Conservation (phyloP, 2,797 vertebrate genomes). For the Zenarchopterus dispar region DNA sequence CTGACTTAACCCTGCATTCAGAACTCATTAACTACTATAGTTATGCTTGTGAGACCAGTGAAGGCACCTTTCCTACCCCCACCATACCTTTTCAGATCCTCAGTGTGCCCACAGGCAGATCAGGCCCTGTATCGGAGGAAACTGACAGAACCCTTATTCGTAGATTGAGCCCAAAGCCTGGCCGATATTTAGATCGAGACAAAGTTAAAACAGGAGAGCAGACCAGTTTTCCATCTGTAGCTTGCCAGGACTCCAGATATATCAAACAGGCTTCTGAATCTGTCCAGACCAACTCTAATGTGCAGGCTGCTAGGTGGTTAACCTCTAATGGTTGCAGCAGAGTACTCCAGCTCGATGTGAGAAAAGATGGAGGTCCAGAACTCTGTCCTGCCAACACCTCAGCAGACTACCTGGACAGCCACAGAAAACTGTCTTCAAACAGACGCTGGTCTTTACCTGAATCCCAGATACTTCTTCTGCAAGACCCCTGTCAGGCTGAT, state of each 20-base stretch:
- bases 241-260: constrained; percentile 9
- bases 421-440: constrained; percentile 8
- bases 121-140: constrained; percentile 55
- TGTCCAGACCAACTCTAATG: constrained; percentile 1
- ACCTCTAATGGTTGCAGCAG: constrained; percentile 26
- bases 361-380: constrained; percentile 47
- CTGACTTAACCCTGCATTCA: constrained; percentile 20
- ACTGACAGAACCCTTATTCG: constrained; percentile 23
- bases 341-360: constrained; percentile 41
- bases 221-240: constrained; percentile 6
- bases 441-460: too few relatives aligned
- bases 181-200: constrained; percentile 10
- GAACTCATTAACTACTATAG: constrained; percentile 12
- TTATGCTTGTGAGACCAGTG: constrained; percentile 12
- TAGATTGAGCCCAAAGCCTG: constrained; percentile 3
- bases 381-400: not conserved
- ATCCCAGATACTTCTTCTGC: constrained; percentile 20
- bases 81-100: constrained; percentile 15
- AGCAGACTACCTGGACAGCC: not conserved
- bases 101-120: constrained; percentile 27
- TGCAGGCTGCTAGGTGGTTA: constrained; percentile 3
- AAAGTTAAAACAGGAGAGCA: constrained; percentile 27
- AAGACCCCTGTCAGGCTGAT: constrained; percentile 24
- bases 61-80: constrained; percentile 12
- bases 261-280: not conserved